phyloP scores from a whole-genome alignment of 2,797 vertebrate genomes.

The Chaetodon trifasciatus region DNA sequence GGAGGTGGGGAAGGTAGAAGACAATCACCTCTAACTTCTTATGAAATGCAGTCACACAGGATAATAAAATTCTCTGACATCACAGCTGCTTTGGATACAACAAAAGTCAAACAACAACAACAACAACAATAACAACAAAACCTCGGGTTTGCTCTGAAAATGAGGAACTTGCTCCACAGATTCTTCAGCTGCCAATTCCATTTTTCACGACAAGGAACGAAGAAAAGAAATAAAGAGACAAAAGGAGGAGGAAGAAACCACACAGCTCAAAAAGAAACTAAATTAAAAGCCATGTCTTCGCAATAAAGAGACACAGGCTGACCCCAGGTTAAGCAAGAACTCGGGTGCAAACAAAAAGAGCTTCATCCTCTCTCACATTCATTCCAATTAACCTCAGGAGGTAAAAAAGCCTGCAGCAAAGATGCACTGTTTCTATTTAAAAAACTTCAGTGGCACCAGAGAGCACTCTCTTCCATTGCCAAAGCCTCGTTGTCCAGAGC shows the following conservation, averaged over 20 bases:
- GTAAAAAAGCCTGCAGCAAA: conserved; percentile 34
- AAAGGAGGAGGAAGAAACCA: neutral
- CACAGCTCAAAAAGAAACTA: conserved; percentile 3
- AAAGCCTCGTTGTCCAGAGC: conserved; percentile 13
- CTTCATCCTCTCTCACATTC: conserved; percentile 58
- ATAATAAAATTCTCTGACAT: neutral
- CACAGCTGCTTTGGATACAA: conserved; percentile 4
- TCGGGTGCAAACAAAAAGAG: conserved; percentile 38
- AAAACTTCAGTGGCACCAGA: conserved; percentile 19
- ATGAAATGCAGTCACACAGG: neutral
- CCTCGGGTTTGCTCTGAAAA: neutral
- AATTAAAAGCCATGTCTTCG: conserved; percentile 1
- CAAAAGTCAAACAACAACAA: conserved; percentile 2
- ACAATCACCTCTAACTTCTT: neutral
- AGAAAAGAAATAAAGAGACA: neutral
- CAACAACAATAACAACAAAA: too few relatives aligned
- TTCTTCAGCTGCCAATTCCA: conserved; percentile 8
- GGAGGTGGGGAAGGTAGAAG: neutral
- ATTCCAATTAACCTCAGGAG: conserved; percentile 63
- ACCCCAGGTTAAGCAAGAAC: conserved; percentile 30
- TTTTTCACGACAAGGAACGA: neutral
- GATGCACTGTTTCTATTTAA: conserved; percentile 34
- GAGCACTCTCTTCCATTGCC: conserved; percentile 12
- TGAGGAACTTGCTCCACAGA: neutral
- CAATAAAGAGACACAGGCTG: conserved; percentile 17